These are phyloP conservation scores for Sphenopsis melanotis DNA, from an alignment of 2,797 vertebrate genomes.

Conservation along the genomic window DNA sequence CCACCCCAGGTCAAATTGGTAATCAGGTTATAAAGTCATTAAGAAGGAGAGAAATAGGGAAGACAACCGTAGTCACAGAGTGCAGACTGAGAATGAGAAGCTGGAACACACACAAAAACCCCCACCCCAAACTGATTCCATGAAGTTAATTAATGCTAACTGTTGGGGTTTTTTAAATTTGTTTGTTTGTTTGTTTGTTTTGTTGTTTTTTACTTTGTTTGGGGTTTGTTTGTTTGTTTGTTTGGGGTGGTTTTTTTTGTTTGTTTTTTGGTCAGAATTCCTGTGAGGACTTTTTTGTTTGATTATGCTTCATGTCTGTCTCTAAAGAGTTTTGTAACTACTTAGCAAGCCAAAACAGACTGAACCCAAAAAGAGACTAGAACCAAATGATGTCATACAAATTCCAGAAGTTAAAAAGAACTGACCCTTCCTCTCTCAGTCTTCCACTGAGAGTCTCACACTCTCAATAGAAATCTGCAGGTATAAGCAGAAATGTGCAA, in stretches of 20 bases:
- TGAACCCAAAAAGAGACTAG: background rate
- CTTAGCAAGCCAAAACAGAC: background rate
- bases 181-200: background rate
- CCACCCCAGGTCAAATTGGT: background rate
- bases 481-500: background rate
- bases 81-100: background rate
- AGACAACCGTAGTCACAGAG: background rate
- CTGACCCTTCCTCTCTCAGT: background rate
- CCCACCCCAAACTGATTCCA: background rate
- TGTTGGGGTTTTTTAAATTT: accelerated
- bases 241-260: background rate
- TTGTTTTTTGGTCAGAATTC: background rate
- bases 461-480: background rate
- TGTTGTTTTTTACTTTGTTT: background rate
- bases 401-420: background rate
- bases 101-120: accelerated
- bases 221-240: too few relatives aligned
- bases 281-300: background rate
- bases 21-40: background rate
- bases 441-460: background rate
- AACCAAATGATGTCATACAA: background rate
- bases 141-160: background rate
- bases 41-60: background rate
- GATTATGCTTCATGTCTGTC: background rate
- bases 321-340: background rate